phyloP scores from a whole-genome alignment of 2,797 vertebrate species.

The Taenioides sp. region DNA sequence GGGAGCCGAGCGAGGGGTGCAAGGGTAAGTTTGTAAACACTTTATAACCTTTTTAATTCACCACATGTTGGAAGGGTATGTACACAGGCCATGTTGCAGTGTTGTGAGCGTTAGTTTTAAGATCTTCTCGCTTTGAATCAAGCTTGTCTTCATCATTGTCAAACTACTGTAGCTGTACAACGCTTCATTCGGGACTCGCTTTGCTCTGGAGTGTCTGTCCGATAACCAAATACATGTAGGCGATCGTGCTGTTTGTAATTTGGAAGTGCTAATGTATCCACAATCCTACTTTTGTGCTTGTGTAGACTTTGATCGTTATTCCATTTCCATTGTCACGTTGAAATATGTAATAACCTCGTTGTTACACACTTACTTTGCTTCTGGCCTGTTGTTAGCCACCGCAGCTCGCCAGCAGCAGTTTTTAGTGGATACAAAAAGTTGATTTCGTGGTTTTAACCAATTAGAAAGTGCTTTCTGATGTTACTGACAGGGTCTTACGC shows the following conservation, averaged over 20 bases:
- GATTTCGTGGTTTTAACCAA: constrained; percentile 68
- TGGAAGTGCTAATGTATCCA: not conserved
- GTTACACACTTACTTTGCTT: constrained; percentile 37
- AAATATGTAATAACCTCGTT: constrained; percentile 36
- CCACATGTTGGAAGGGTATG: constrained; percentile 17
- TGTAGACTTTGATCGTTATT: not conserved
- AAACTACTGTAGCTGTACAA: constrained; percentile 44
- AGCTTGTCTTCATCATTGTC: constrained; percentile 43
- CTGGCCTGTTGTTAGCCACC: constrained; percentile 72
- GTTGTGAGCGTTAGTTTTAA: not conserved
- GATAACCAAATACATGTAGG: constrained; percentile 57
- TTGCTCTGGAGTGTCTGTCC: constrained; percentile 68
- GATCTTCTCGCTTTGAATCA: constrained; percentile 22
- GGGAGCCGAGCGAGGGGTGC: constrained; percentile 73
- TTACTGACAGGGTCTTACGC: constrained; percentile 64
- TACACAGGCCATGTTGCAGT: constrained; percentile 8
- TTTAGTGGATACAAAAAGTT: constrained; percentile 68
- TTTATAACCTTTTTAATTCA: constrained; percentile 67
- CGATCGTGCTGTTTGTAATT: constrained; percentile 12
- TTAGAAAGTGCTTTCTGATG: constrained; percentile 32
- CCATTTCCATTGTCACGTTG: constrained; percentile 33
- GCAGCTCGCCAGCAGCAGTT: constrained; percentile 60
- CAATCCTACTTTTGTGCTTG: constrained; percentile 4
- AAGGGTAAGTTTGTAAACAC: constrained; percentile 87
- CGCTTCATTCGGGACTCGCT: constrained; percentile 64